phyloP scores from a whole-genome alignment of 92 coral and sea anemone genomes.

The Zoanthus sociatus region DNA sequence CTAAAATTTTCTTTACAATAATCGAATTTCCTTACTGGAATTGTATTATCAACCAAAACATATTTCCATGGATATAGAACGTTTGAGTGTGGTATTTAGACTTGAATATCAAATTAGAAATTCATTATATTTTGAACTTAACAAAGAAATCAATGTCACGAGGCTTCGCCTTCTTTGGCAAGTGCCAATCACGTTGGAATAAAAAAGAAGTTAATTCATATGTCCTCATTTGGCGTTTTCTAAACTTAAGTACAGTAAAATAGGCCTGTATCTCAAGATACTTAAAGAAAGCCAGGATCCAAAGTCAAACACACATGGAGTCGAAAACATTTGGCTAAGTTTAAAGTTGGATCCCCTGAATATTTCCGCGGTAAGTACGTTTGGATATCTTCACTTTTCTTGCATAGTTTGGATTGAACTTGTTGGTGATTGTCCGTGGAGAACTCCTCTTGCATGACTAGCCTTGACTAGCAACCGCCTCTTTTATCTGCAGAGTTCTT shows the following conservation, averaged over 20 bases:
- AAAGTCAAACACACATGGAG: background rate
- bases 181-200: constrained; percentile 76
- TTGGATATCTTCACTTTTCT: constrained; percentile 23
- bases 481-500: constrained; percentile 42
- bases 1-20: constrained; percentile 21
- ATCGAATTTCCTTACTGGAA: constrained; percentile 31
- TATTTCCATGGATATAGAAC: constrained; percentile 85
- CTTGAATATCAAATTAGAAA: constrained; percentile 57
- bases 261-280: constrained; percentile 61
- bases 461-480: constrained; percentile 82
- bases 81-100: constrained; percentile 73
- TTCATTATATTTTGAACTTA: constrained; percentile 59
- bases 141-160: constrained; percentile 51
- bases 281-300: constrained; percentile 13
- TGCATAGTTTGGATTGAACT: constrained; percentile 53
- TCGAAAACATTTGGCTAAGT: background rate
- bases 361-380: constrained; percentile 22
- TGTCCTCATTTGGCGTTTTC: constrained; percentile 57
- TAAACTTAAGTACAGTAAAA: constrained; percentile 65
- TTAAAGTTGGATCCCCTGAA: background rate
- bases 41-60: constrained; percentile 38
- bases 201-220: constrained; percentile 55
- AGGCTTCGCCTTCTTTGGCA: constrained; percentile 47
- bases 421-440: constrained; percentile 55
- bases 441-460: constrained; percentile 59